Conservation (phyloP, 2,888 invertebrate species). For the Copidosoma aretas region DNA sequence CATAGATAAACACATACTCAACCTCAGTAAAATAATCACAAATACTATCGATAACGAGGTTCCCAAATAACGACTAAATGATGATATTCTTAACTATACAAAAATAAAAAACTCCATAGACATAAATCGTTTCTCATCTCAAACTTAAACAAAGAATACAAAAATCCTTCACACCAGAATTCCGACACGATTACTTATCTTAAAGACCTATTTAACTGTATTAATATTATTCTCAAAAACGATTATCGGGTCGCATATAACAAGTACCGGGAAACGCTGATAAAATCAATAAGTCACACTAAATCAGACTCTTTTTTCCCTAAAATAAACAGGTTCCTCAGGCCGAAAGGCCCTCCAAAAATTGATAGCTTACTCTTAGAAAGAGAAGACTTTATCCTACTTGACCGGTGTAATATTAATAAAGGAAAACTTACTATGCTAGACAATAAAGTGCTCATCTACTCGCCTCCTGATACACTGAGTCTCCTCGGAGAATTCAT, state of each 20-base stretch:
- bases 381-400: neutral
- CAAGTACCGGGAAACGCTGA: neutral
- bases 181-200: neutral
- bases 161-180: neutral
- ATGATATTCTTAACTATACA: too few relatives aligned
- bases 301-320: neutral
- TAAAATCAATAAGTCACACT: neutral
- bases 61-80: too few relatives aligned
- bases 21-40: too few relatives aligned
- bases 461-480: neutral
- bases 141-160: too few relatives aligned
- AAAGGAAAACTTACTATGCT: neutral
- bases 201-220: neutral
- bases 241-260: neutral
- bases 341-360: neutral
- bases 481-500: constrained; percentile 1
- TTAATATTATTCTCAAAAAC: neutral
- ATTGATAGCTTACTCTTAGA: neutral
- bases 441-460: neutral
- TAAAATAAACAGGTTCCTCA: neutral
- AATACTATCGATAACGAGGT: too few relatives aligned
- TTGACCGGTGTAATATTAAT: neutral
- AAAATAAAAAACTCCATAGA: too few relatives aligned
- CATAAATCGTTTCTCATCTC: too few relatives aligned
- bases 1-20: too few relatives aligned